These are phyloP conservation scores for Heliothis peltigera DNA, from an alignment of 2,888 invertebrate genomes.

Conservation along the genomic window DNA sequence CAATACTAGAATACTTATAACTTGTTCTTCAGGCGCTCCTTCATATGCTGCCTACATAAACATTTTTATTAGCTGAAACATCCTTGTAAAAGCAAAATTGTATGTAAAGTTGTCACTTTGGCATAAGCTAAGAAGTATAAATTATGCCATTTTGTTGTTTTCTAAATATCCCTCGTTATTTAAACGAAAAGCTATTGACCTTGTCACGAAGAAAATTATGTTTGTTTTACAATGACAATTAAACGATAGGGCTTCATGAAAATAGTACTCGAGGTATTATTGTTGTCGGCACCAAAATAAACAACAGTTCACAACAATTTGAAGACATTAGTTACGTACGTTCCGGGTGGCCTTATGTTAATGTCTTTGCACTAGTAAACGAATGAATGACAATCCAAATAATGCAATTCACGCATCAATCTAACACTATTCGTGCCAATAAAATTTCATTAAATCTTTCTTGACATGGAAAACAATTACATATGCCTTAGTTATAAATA, in stretches of 20 bases:
- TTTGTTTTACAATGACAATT: constrained; percentile 12
- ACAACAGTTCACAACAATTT: constrained; percentile 32
- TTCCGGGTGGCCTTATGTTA: constrained; percentile 42
- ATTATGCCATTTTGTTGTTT: constrained; percentile 8
- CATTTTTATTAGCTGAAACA: constrained; percentile 11
- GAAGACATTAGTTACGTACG: constrained; percentile 42
- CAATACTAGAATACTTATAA: constrained; percentile 6
- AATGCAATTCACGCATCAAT: constrained; percentile 48
- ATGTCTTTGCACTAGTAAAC: constrained; percentile 41
- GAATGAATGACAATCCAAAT: constrained; percentile 46
- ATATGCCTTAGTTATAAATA: background rate
- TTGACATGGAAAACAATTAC: background rate
- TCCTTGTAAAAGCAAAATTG: constrained; percentile 12
- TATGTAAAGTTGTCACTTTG: constrained; percentile 23
- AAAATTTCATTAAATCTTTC: constrained; percentile 16
- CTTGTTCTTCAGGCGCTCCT: constrained; percentile 9
- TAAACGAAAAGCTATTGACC: background rate
- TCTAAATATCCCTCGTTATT: constrained; percentile 13
- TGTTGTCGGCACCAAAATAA: constrained; percentile 24
- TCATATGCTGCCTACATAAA: constrained; percentile 9
- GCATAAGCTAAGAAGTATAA: no score
- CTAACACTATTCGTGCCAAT: constrained; percentile 46
- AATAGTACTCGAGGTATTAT: constrained; percentile 14
- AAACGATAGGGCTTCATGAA: constrained; percentile 1
- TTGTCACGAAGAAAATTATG: constrained; percentile 13